Evolutionary conservation across 2,888 invertebrate genomes (phyloP), one percentile per base, ranked within the genome.

Genomic region (Campaea margaritaria): DNA sequence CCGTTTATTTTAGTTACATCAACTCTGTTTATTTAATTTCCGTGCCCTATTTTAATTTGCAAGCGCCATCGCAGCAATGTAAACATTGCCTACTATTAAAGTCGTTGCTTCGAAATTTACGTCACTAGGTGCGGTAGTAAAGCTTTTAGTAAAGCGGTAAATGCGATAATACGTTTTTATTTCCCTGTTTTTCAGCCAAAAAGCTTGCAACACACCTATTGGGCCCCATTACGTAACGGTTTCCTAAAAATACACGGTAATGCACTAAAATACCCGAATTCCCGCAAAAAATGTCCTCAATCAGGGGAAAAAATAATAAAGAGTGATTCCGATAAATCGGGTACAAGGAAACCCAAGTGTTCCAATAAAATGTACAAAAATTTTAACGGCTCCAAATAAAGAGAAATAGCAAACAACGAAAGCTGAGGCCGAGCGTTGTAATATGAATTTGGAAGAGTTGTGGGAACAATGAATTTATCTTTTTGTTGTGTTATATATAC

Each of bases 401-500:
- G 45, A 64, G 58, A 15, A 58, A 49, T 50, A 50, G 46, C 51
- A 44, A 58, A 54, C 49, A 53, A 54, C 53, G 45, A 49, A 53
- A 50, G 45, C 14, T 39, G 49, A 21, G 15, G 15, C 41, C 41
- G 27, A 45, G 45, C 48, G n/a, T 59, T 31, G 49, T 45, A 49
- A 42, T 39, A 54, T 54, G 49, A 50, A 49, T 49, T 45, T 28
- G 21, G 49, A 48, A 53, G 48, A 59, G 50, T 59, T 54, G 59
- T 49, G 46, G 54, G 53, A 54, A 50, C 48, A 55, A 64, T 62
- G 62, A 62, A 62, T 64, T 66, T 57, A 63, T 63, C 58, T 61
- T 67, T 67, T 66, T 64, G 61, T 65, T 66, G 53, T 63, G 66
- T 41, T 61, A 66, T 67, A 67, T 72, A 61, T 72, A 61, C n/a